Base-by-base conservation (phyloP, 2,888 invertebrate species). In the Reticulitermes lucifugus region DNA sequence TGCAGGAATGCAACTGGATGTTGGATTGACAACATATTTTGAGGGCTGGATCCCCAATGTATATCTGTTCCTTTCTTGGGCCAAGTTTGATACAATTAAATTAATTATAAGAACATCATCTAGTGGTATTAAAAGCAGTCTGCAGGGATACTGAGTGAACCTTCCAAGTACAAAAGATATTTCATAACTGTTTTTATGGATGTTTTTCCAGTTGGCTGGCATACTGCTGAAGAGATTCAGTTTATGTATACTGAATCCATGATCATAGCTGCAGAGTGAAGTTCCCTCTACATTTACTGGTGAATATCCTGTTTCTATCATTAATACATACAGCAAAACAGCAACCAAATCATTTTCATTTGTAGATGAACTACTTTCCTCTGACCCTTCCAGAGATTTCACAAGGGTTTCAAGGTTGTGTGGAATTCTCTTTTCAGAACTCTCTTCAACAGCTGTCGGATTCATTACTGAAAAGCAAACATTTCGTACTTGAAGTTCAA, bases 241-340 rank as follows among this genome's bases (percentile, higher is more conserved):
- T 21, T 21, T 41, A 35, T 41, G 29, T 41, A 41, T 35, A 41
- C n/a, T 73, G 35, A 73, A 73, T 18, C 41, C 21, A 41, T 73
- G n/a, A 41, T 73, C 73, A 35, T 41, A 14, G 35, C 41, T 41
- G 41, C 41, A 73, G 41, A 35, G 6, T 35, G 29, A 29, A 73
- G 7, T 35, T 12, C 55, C 18, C 0, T 7, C 41, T 73, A 41
- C 3, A 43, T 41, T 41, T 18, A 35, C 10, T 9, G 43, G 73
- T 21, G 21, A 21, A 73, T 35, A 73, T 18, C 73, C 73, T 18
- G 73, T 73, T 73, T 73, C 73, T 10, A 73, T 73, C 73, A 73
- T 73, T 41, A 73, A 73, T 1, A 73, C 73, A 41, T 73, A 73
- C 21, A 73, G 41, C 29, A 73, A 73, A 73, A 41, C 41, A 35